Percentiles rank a stretch among this genome's conserved stretches.
These are phyloP conservation scores for Trematocara caparti DNA, from an alignment of 2,797 vertebrate species.

Conservation along the genomic window DNA sequence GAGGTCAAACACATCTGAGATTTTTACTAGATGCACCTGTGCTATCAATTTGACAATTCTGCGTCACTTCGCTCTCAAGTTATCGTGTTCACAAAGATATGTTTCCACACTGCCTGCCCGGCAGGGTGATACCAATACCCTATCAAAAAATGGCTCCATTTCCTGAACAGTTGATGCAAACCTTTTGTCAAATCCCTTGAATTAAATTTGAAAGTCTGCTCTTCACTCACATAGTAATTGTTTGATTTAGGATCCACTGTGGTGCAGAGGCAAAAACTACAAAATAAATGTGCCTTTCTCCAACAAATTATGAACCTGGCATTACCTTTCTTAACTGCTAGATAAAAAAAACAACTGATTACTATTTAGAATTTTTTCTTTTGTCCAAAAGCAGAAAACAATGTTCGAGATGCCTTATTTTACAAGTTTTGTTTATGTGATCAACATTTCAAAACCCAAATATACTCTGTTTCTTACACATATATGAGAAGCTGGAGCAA, in stretches of 20 bases:
- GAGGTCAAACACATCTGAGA: neutral
- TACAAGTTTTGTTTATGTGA: neutral
- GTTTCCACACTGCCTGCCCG: neutral
- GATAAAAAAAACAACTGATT: neutral
- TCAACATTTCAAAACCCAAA: neutral
- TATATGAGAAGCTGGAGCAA: neutral
- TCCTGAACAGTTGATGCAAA: neutral
- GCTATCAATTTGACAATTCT: neutral
- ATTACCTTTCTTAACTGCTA: neutral
- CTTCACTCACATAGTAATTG: neutral
- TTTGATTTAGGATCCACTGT: neutral
- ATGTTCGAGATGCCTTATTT: neutral
- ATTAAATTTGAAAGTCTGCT: neutral
- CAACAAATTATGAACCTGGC: neutral
- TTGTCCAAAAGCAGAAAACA: neutral
- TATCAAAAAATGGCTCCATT: neutral
- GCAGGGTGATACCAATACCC: neutral
- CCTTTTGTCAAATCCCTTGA: neutral
- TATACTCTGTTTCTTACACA: neutral
- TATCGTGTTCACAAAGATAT: neutral
- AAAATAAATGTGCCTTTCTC: neutral
- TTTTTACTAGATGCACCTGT: neutral
- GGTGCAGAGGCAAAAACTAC: neutral
- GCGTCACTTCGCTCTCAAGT: rapidly evolving
- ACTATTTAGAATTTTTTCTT: neutral